Evolutionary conservation across 2,888 invertebrate genomes (phyloP).

Genomic region (Eretmocerus hayati): DNA sequence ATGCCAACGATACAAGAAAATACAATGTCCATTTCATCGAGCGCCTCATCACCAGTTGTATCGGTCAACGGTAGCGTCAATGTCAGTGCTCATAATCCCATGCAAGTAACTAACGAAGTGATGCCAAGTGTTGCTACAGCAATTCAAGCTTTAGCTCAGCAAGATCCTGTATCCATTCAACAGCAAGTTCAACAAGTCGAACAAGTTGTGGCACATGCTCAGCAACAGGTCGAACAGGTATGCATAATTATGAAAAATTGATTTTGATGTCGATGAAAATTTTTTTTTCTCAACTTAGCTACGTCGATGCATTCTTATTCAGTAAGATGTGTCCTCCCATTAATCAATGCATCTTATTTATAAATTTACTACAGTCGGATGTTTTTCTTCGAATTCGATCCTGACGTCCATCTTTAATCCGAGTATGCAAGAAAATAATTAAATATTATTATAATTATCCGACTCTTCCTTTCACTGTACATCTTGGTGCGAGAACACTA

Average conservation of each 20-base stretch:
- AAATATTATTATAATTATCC: too few species aligned
- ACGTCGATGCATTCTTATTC: too few species aligned
- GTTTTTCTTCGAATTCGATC: too few species aligned
- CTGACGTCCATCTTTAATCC: too few species aligned
- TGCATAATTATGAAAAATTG: too few species aligned
- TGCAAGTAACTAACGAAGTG: slow-evolving; percentile 21
- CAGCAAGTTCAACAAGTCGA: slow-evolving; percentile 33
- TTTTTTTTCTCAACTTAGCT: not conserved
- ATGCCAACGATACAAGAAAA: slow-evolving; percentile 39
- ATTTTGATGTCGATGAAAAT: not conserved
- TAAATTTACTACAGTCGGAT: too few species aligned
- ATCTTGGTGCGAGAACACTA: too few species aligned
- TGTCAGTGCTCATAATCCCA: slow-evolving; percentile 31
- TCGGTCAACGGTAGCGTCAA: slow-evolving; percentile 28
- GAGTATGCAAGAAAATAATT: too few species aligned
- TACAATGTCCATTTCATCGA: too few species aligned
- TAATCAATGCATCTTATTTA: too few species aligned
- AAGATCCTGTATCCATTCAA: slow-evolving; percentile 40
- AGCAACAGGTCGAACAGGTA: slow-evolving; percentile 44
- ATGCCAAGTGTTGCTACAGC: slow-evolving; percentile 27
- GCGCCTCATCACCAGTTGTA: slow-evolving; percentile 35
- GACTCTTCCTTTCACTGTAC: too few species aligned
- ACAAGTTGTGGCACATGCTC: slow-evolving; percentile 43
- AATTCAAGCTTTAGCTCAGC: slow-evolving; percentile 35
- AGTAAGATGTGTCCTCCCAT: too few species aligned